phyloP scores from a whole-genome alignment of 2,797 vertebrate genomes.

The Mallotus villosus region DNA sequence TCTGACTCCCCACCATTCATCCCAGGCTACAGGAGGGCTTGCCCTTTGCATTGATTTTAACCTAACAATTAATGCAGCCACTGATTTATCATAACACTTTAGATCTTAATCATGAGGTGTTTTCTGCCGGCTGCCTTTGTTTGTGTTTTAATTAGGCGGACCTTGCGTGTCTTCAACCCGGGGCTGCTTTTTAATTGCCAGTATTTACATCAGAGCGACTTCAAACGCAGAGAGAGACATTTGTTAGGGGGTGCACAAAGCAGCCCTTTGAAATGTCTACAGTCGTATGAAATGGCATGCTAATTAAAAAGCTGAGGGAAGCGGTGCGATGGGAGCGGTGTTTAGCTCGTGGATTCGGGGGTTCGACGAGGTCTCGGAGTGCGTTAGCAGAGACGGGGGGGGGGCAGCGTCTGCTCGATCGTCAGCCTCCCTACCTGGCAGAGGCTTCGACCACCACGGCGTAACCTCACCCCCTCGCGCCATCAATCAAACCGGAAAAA shows the following conservation, averaged over 20 bases:
- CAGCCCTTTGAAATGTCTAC: constrained; percentile 90
- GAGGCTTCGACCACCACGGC: constrained; percentile 64
- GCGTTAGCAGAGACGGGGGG: not conserved
- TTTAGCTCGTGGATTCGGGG: constrained; percentile 38
- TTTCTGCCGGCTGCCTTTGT: constrained; percentile 91
- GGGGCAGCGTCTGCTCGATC: not conserved
- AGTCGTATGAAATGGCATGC: constrained; percentile 87
- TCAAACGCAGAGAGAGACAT: constrained; percentile 92
- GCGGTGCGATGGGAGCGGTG: constrained; percentile 81
- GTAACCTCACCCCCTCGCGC: constrained; percentile 66
- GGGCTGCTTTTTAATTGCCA: constrained; percentile 92
- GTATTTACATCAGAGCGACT: constrained; percentile 93
- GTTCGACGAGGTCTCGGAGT: not conserved
- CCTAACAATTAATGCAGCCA: constrained; percentile 87
- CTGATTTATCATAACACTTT: constrained; percentile 92
- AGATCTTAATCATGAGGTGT: constrained; percentile 91
- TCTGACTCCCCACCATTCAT: constrained; percentile 68
- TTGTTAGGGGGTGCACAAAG: constrained; percentile 91
- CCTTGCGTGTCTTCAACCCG: constrained; percentile 88
- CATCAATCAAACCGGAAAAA: constrained; percentile 77
- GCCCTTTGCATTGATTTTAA: constrained; percentile 87
- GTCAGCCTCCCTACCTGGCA: not conserved
- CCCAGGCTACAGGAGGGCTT: constrained; percentile 79
- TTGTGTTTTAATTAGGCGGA: constrained; percentile 97
- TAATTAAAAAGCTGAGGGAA: constrained; percentile 80